These are phyloP conservation scores for Cyanoliseus patagonus DNA, from an alignment of 2,113 vertebrate species.

Conservation along the genomic window DNA sequence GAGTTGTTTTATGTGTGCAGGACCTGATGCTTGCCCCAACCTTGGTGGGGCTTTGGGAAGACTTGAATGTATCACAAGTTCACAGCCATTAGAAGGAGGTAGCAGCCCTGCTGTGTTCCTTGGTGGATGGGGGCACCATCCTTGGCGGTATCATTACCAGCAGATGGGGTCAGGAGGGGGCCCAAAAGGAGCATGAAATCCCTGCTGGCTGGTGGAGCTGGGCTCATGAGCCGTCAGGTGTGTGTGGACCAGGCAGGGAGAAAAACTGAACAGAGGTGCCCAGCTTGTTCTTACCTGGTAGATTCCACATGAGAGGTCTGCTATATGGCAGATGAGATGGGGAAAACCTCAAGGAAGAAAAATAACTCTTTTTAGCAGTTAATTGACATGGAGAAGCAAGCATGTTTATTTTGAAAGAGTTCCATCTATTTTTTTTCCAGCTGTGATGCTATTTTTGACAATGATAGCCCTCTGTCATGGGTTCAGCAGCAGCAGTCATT, in stretches of 20 bases:
- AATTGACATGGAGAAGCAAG: background rate
- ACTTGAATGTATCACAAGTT: background rate
- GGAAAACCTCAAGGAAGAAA: background rate
- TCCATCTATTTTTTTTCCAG: rapidly evolving
- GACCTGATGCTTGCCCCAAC: background rate
- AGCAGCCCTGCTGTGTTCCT: background rate
- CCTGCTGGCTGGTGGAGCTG: background rate
- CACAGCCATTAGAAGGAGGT: background rate
- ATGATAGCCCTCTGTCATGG: background rate
- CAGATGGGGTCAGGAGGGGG: background rate
- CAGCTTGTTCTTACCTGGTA: background rate
- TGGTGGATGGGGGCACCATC: background rate
- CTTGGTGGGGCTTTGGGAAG: background rate
- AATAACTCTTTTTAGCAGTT: background rate
- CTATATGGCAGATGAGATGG: background rate
- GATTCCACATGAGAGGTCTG: background rate
- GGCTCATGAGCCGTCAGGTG: background rate
- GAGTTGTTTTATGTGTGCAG: rapidly evolving
- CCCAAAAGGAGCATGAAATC: background rate
- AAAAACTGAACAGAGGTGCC: background rate
- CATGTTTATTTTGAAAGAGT: background rate
- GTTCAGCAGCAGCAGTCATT: no score
- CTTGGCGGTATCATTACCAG: background rate
- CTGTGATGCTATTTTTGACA: background rate
- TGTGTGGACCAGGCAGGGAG: background rate